Evolutionary conservation across 2,888 invertebrate species (phyloP).

Genomic region (Drosophila vallismaia): DNA sequence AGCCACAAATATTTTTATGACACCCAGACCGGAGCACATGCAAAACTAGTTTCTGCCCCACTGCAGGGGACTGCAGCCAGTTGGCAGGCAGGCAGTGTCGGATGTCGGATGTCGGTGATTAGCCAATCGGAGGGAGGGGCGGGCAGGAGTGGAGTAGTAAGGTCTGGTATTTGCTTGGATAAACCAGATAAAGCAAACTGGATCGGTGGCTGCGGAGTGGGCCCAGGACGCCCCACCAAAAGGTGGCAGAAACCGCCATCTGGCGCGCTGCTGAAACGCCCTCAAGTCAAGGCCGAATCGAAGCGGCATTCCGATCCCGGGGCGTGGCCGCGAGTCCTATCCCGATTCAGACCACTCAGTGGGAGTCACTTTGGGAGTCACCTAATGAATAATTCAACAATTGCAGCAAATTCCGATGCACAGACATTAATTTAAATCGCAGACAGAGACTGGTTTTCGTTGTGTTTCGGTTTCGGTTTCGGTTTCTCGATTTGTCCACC

Average conservation of each 20-base stretch:
- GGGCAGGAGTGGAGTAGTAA: not conserved
- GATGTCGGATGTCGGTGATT: constrained; percentile 64
- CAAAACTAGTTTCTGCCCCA: constrained; percentile 38
- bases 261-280: constrained; percentile 4
- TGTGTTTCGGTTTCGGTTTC: too few species aligned
- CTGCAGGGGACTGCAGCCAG: too few species aligned
- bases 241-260: not conserved
- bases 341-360: not conserved
- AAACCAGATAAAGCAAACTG: constrained; percentile 37
- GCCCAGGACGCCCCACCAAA: not conserved
- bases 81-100: not conserved
- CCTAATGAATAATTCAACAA: constrained; percentile 25
- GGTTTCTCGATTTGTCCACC: constrained; percentile 15
- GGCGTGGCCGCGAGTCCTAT: constrained; percentile 4
- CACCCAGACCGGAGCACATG: constrained; percentile 45
- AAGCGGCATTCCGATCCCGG: constrained; percentile 1
- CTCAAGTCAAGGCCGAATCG: constrained; percentile 32
- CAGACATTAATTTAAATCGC: constrained; percentile 5
- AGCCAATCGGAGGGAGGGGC: constrained; percentile 55
- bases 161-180: constrained; percentile 15
- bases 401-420: constrained; percentile 3
- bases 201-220: constrained; percentile 22
- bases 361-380: not conserved
- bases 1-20: constrained; percentile 67
- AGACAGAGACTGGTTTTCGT: constrained; percentile 7